Percentiles rank a stretch among this genome's conserved stretches.
Conservation (phyloP, 2,888 invertebrate species). For the Drosophila formosana region DNA sequence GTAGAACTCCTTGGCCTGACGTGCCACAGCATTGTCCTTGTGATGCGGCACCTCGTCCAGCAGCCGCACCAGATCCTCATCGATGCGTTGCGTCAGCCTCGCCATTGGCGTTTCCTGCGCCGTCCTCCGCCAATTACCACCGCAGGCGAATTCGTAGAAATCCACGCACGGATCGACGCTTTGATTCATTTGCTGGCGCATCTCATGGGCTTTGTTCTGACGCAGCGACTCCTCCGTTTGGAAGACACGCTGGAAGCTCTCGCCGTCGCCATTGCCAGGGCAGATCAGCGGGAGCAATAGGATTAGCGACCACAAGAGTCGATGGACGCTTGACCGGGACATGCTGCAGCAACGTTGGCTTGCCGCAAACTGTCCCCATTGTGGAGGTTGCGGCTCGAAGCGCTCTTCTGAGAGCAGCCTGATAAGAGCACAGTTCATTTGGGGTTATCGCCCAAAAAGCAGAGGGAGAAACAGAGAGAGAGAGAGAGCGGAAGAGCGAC, state of each 20-base stretch:
- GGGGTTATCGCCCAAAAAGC: slow-evolving; percentile 58
- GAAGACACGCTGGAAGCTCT: slow-evolving; percentile 57
- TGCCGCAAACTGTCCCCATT: slow-evolving; percentile 44
- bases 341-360: slow-evolving; percentile 58
- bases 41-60: slow-evolving; percentile 66
- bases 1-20: slow-evolving; percentile 82
- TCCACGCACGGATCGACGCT: slow-evolving; percentile 79
- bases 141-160: slow-evolving; percentile 83
- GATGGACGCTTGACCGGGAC: slow-evolving; percentile 34
- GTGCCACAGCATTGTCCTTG: slow-evolving; percentile 67
- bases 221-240: slow-evolving; percentile 71
- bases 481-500: background rate
- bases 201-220: slow-evolving; percentile 63
- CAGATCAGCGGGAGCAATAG: slow-evolving; percentile 10
- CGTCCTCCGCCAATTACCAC: slow-evolving; percentile 76
- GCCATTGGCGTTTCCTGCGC: slow-evolving; percentile 39
- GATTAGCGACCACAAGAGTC: slow-evolving; percentile 18
- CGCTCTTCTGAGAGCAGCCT: slow-evolving; percentile 15
- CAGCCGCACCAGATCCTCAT: slow-evolving; percentile 65
- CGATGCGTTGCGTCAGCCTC: slow-evolving; percentile 53
- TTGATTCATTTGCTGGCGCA: slow-evolving; percentile 74
- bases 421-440: slow-evolving; percentile 57
- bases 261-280: slow-evolving; percentile 10
- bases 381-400: background rate
- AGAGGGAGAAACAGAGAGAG: background rate